Conservation (phyloP, 2,888 invertebrate genomes). For the Calephelis perditalis region DNA sequence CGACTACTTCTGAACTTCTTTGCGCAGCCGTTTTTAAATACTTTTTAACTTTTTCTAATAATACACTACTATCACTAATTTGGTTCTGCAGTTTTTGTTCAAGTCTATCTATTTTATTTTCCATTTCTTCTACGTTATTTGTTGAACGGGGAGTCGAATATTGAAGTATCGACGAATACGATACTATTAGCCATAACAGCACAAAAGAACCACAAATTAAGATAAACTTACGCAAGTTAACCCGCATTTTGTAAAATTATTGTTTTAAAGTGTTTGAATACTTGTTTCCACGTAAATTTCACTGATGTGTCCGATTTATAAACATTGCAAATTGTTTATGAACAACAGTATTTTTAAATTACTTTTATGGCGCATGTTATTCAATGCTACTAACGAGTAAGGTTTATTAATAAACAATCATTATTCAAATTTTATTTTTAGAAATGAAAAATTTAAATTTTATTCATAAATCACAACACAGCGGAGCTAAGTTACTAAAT, state of each 20-base stretch:
- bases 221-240: constrained; percentile 53
- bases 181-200: constrained; percentile 50
- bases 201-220: constrained; percentile 38
- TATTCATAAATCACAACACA: too few species aligned
- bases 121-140: constrained; percentile 39
- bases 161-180: constrained; percentile 47
- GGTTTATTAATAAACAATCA: too few species aligned
- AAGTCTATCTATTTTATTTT: constrained; percentile 44
- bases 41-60: constrained; percentile 46
- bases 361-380: neutral
- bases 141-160: constrained; percentile 35
- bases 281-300: constrained; percentile 7
- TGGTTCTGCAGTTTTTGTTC: constrained; percentile 46
- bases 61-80: constrained; percentile 44
- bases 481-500: too few species aligned
- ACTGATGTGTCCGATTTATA: constrained; percentile 7
- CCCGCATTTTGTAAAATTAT: constrained; percentile 49
- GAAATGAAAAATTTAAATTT: too few species aligned
- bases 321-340: constrained; percentile 7
- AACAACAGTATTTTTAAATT: neutral
- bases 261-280: neutral
- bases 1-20: constrained; percentile 22
- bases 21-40: constrained; percentile 37
- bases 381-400: neutral
- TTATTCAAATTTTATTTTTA: too few species aligned